A percentile compares a stretch with the other conserved stretches of the same genome.
Evolutionary conservation across 2,888 invertebrate genomes (phyloP).

Genomic region (Icerya purchasi): DNA sequence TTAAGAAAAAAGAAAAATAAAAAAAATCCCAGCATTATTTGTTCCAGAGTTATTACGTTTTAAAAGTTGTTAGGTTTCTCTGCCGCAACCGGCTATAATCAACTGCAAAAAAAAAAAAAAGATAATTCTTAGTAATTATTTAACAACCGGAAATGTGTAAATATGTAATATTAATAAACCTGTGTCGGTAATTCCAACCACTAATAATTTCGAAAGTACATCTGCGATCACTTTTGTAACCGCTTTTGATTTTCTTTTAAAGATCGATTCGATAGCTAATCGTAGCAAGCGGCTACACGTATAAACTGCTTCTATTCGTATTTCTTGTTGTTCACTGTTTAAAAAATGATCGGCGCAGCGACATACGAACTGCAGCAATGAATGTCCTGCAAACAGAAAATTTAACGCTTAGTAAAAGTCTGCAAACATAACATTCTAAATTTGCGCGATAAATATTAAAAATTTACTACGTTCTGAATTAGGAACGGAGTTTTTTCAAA

Average conservation of each 20-base stretch:
- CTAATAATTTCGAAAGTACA: constrained; percentile 71
- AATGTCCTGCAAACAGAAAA: constrained; percentile 35
- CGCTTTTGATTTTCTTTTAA: constrained; percentile 50
- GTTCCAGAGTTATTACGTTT: too few relatives aligned
- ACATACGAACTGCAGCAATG: constrained; percentile 73
- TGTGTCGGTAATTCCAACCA: constrained; percentile 85
- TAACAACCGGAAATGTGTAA: background rate
- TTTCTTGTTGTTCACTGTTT: constrained; percentile 72
- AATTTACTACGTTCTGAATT: too few relatives aligned
- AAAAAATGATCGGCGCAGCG: constrained; percentile 82
- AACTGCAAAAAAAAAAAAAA: background rate
- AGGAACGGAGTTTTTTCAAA: background rate
- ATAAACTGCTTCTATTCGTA: constrained; percentile 80
- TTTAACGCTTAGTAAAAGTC: background rate
- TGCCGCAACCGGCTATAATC: too few relatives aligned
- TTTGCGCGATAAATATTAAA: too few relatives aligned
- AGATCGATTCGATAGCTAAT: constrained; percentile 44
- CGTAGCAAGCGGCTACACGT: constrained; percentile 77
- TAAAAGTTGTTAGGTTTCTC: too few relatives aligned
- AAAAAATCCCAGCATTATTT: too few relatives aligned
- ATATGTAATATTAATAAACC: too few relatives aligned
- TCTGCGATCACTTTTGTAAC: constrained; percentile 73
- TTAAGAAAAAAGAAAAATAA: too few relatives aligned
- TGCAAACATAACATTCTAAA: background rate
- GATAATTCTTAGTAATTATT: constrained; percentile 2